Evolutionary conservation across 2,888 invertebrate species (phyloP), one percentile per base, ranked within the genome.

Genomic region (Caenorhabditis angaria): DNA sequence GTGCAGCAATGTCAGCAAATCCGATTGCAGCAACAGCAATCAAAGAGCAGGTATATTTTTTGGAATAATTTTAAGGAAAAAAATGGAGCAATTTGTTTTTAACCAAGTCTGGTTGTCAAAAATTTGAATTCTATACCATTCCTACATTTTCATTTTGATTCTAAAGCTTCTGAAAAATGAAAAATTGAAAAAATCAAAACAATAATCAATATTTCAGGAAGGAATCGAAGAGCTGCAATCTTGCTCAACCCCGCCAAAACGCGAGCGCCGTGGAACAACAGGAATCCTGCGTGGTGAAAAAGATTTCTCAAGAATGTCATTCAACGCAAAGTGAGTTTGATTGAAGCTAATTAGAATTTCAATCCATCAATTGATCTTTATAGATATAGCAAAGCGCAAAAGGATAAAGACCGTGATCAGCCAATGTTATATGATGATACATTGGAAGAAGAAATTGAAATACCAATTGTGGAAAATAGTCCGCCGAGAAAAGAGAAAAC

Each of bases 291-390:
- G 66, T 51, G 82, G 82, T 29, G 82, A 83, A 27, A 78, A 78
- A 55, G 83, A 85, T 54, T 85, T 85, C 70, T 72, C 76, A 20
- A 74, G 85, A 28, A 83, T 85, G 84, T 83, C 83, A 8, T 85
- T 85, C 73, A 85, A 85, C 66, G 74, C 82, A 54, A 77, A 61
- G 77, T 85, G 14, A 64, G 60, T 61, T 5, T 27, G 2, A 10
- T 24, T 14, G 22, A 24, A 3, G 51, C 4, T 51, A 27, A 24
- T 55, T 5, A 4, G 47, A 29, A 27, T 56, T 48, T 35, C 35
- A 53, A 59, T 55, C 20, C 57, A 55, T 24, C 22, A 56, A 51
- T 2, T 57, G 10, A 22, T n/a, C 4, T 20, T 63, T 71, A 2
- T 51, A 72, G 76, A 41, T 41, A 41, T 18, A 41, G 14, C 3